Conservation (phyloP, 2,113 vertebrate genomes). For the Tachysurus vachellii region DNA sequence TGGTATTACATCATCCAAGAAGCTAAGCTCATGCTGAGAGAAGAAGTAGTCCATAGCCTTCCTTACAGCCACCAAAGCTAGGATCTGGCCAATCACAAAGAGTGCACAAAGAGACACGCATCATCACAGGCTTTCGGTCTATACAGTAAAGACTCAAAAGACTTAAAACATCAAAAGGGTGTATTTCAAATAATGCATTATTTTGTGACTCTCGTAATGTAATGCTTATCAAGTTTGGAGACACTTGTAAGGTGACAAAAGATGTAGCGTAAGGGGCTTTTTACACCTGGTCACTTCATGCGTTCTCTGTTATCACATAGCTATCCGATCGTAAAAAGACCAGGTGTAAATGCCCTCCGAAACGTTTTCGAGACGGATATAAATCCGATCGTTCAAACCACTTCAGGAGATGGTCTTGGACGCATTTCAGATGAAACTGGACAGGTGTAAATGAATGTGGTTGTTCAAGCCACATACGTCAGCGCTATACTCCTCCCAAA, state of each 20-base stretch:
- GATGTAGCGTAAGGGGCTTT: not conserved
- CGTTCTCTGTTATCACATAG: too few relatives aligned
- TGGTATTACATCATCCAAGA: slow-evolving; percentile 96
- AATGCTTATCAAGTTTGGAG: not conserved
- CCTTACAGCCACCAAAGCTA: slow-evolving; percentile 94
- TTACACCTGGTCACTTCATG: too few relatives aligned
- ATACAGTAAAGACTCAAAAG: not conserved
- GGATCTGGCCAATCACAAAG: slow-evolving; percentile 76
- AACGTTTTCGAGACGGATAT: too few relatives aligned
- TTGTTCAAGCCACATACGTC: too few relatives aligned
- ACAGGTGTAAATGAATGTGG: too few relatives aligned
- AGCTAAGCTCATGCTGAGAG: slow-evolving; percentile 94
- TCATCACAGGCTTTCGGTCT: not conserved
- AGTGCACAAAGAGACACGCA: not conserved
- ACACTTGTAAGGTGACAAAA: not conserved
- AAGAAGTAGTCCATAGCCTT: slow-evolving; percentile 97
- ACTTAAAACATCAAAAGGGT: too few relatives aligned
- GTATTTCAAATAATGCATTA: not conserved
- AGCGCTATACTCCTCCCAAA: too few relatives aligned
- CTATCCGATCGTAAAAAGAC: too few relatives aligned
- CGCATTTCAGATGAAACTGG: too few relatives aligned
- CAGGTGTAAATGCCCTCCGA: too few relatives aligned
- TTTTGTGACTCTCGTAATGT: not conserved
- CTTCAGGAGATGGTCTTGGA: too few relatives aligned
- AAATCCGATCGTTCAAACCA: too few relatives aligned